These are phyloP conservation scores for Brachionus manjavacas DNA, from an alignment of 1,140 invertebrate species.

Conservation along the genomic window DNA sequence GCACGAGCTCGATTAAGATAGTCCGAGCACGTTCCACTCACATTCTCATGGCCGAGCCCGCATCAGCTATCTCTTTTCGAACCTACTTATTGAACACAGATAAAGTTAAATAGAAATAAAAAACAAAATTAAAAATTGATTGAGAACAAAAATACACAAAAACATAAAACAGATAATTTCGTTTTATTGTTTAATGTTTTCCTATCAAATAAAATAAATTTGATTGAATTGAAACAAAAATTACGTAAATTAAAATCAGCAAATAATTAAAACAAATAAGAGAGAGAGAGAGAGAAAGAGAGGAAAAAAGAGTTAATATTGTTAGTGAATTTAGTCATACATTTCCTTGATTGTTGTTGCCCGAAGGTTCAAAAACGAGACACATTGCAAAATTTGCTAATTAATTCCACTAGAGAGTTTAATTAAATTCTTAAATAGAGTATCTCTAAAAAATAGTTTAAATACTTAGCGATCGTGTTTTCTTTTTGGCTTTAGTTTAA, in stretches of 20 bases:
- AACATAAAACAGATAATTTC: neutral
- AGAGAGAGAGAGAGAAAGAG: neutral
- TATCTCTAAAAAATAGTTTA: neutral
- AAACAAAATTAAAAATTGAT: neutral
- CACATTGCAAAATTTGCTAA: neutral
- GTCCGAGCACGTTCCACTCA: neutral
- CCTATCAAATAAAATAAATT: neutral
- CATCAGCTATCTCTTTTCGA: too few relatives aligned
- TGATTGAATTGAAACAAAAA: neutral
- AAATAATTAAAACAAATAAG: neutral
- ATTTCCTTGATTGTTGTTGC: neutral
- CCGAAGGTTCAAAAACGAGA: neutral
- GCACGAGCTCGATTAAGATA: neutral
- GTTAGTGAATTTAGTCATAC: neutral
- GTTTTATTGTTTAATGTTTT: neutral
- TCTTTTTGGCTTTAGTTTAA: constrained; percentile 4
- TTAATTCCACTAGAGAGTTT: neutral
- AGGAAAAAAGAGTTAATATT: neutral
- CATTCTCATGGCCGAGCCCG: neutral
- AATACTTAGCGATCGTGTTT: neutral
- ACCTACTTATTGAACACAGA: too few relatives aligned
- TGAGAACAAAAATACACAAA: neutral
- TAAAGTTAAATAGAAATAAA: too few relatives aligned
- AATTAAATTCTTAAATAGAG: neutral
- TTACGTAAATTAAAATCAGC: neutral